Evolutionary conservation across 2,113 vertebrate species (phyloP).

Genomic region (Helogale parvula): DNA sequence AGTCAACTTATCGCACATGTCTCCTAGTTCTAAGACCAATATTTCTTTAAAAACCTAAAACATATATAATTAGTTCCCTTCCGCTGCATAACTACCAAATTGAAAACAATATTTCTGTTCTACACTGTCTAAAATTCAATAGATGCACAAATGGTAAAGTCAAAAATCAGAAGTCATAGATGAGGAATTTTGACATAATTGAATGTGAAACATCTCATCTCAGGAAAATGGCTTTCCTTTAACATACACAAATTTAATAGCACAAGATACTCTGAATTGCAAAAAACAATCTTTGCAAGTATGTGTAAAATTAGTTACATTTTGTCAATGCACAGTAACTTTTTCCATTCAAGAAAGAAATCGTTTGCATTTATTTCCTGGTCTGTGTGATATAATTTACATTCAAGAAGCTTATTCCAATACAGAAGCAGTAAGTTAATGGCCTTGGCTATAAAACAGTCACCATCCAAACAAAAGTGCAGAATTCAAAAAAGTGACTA

Average conservation of each 20-base stretch:
- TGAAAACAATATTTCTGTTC: conserved; percentile 79
- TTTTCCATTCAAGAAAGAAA: conserved; percentile 65
- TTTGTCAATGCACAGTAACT: conserved; percentile 75
- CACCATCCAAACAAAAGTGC: conserved; percentile 52
- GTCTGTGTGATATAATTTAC: conserved; percentile 70
- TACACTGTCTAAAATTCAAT: conserved; percentile 76
- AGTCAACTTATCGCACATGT: not conserved
- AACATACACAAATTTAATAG: conserved; percentile 74
- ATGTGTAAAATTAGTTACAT: conserved; percentile 83
- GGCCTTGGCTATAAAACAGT: conserved; percentile 61
- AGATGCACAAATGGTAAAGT: conserved; percentile 72
- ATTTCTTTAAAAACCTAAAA: conserved; percentile 14
- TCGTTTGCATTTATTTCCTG: conserved; percentile 66
- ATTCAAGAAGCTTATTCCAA: conserved; percentile 67
- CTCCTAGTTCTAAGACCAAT: not conserved
- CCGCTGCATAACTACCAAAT: conserved; percentile 70
- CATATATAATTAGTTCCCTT: not conserved
- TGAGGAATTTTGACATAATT: conserved; percentile 83
- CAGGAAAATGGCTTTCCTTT: conserved; percentile 78
- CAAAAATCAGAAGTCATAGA: conserved; percentile 82
- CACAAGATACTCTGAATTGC: conserved; percentile 81
- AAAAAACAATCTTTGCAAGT: conserved; percentile 81
- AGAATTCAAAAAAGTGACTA: conserved; percentile 65
- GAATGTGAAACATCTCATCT: conserved; percentile 81
- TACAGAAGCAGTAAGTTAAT: conserved; percentile 39